phyloP scores from a whole-genome alignment of 1,140 invertebrate species.

The Heliconius congener region DNA sequence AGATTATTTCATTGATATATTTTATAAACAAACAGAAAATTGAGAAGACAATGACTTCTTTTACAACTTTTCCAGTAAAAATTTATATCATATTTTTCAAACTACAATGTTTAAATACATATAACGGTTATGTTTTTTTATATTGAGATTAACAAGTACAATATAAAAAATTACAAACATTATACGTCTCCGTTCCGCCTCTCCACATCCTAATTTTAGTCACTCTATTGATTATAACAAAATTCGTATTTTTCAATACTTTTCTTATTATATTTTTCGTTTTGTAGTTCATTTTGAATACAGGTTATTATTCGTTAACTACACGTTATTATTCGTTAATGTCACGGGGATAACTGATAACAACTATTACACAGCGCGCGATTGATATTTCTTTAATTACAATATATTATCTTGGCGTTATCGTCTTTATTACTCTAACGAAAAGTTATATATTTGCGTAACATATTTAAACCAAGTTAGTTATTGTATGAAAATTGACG shows the following conservation, averaged over 20 bases:
- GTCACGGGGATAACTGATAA: constrained; percentile 54
- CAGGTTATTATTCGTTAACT: too few relatives aligned
- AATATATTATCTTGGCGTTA: constrained; percentile 9
- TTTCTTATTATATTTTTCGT: constrained; percentile 43
- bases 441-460: constrained; percentile 17
- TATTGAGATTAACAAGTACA: neutral
- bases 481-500: constrained; percentile 28
- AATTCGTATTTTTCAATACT: constrained; percentile 41
- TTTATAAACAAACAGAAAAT: too few relatives aligned
- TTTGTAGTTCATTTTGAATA: constrained; percentile 43
- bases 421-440: neutral
- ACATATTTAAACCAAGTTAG: neutral
- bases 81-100: too few relatives aligned
- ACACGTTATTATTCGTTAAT: constrained; percentile 33
- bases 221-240: constrained; percentile 39
- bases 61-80: too few relatives aligned
- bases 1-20: too few relatives aligned
- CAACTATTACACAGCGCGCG: constrained; percentile 6
- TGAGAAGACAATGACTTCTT: too few relatives aligned
- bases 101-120: too few relatives aligned
- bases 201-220: constrained; percentile 36
- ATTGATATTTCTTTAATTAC: constrained; percentile 21
- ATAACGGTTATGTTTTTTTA: neutral
- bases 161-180: constrained; percentile 21
- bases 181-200: constrained; percentile 22